Evolutionary conservation across 2,797 vertebrate genomes (phyloP).

Genomic region (Ataeniobius toweri): DNA sequence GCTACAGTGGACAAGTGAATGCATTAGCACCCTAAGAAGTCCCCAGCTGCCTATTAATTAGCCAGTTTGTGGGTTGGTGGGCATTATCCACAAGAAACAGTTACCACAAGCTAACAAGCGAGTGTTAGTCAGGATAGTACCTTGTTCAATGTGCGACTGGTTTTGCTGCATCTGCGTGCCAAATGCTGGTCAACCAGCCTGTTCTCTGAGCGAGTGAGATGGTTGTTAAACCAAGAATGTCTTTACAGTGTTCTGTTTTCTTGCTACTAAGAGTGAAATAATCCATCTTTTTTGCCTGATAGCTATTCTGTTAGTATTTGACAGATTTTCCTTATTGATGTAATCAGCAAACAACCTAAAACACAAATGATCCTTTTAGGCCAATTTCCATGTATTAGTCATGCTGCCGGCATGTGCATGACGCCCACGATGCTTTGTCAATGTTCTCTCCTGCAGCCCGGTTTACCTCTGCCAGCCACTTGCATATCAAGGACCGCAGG

Average conservation of each 20-base stretch:
- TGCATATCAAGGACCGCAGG: conserved; percentile 45
- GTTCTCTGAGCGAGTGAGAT: conserved; percentile 25
- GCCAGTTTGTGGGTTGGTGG: conserved; percentile 44
- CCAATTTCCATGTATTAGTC: conserved; percentile 45
- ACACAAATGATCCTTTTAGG: conserved; percentile 38
- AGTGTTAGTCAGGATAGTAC: conserved; percentile 44
- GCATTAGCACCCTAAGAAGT: conserved; percentile 57
- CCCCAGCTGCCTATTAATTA: conserved; percentile 66
- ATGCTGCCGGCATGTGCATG: conserved; percentile 42
- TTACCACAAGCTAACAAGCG: conserved; percentile 47
- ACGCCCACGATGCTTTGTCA: conserved; percentile 46
- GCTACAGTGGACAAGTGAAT: conserved; percentile 65
- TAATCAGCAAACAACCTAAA: conserved; percentile 17
- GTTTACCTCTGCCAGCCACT: conserved; percentile 42
- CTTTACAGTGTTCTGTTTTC: conserved; percentile 24
- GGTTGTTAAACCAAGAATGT: conserved; percentile 33
- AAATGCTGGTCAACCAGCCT: conserved; percentile 50
- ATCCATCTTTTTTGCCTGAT: conserved; percentile 9
- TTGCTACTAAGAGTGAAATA: conserved; percentile 19
- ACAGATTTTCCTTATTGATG: conserved; percentile 18
- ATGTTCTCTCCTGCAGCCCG: conserved; percentile 44
- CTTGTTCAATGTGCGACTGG: conserved; percentile 25
- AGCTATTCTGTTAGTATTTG: conserved; percentile 20
- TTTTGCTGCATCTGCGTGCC: conserved; percentile 43
- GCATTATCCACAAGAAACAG: conserved; percentile 51